Conservation (phyloP, 2,113 vertebrate species). For the Apeltes quadracus region DNA sequence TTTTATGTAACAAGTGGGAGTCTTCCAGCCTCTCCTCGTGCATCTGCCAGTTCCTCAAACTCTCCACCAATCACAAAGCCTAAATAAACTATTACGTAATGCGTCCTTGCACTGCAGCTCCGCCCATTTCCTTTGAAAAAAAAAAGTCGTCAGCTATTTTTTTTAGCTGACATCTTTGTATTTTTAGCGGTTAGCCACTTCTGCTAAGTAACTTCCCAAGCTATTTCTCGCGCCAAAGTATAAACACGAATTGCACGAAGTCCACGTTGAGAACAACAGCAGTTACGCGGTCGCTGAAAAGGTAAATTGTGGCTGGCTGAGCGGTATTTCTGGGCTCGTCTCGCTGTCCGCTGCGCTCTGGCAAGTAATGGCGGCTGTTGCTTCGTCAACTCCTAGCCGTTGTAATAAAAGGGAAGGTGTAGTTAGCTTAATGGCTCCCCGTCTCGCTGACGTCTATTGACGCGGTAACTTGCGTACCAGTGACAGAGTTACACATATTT, state of each 20-base stretch:
- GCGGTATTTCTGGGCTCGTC: conserved; percentile 24
- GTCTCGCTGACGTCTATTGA: conserved; percentile 86
- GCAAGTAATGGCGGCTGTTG: conserved; percentile 76
- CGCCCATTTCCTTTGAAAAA: conserved; percentile 73
- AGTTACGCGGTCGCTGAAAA: conserved; percentile 54
- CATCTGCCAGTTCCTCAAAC: conserved; percentile 21
- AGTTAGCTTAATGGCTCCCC: conserved; percentile 81
- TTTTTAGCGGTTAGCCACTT: conserved; percentile 70
- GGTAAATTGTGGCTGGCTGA: conserved; percentile 61
- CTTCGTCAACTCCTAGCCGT: conserved; percentile 70
- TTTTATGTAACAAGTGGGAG: not conserved
- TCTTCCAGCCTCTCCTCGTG: not conserved
- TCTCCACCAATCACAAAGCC: conserved; percentile 71
- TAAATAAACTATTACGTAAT: conserved; percentile 62
- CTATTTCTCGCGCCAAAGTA: conserved; percentile 34
- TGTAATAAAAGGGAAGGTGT: conserved; percentile 80
- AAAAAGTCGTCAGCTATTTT: conserved; percentile 71
- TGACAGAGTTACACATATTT: conserved; percentile 81
- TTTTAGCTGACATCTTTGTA: conserved; percentile 71
- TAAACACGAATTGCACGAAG: conserved; percentile 44
- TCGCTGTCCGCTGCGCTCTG: conserved; percentile 44
- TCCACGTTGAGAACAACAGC: conserved; percentile 59
- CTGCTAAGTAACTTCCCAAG: conserved; percentile 61
- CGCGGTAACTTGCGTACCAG: conserved; percentile 83
- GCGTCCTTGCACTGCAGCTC: conserved; percentile 33